phyloP scores from a whole-genome alignment of 2,888 invertebrate species.

The Leptinotarsa tumamoca region DNA sequence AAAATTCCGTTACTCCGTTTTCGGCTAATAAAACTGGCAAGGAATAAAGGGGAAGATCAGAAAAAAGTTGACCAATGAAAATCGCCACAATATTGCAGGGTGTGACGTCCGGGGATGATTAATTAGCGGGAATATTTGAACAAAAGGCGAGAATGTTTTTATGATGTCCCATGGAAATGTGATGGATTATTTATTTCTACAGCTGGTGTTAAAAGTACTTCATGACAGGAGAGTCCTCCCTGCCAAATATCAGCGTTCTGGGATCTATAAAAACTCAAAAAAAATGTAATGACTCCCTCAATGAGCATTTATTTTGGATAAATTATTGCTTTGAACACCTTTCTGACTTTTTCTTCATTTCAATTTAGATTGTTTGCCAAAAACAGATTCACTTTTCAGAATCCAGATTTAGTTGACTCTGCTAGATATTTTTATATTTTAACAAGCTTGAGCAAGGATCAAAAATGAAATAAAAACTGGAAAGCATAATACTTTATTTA shows the following conservation, averaged over 20 bases:
- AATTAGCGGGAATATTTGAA: constrained; percentile 53
- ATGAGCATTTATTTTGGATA: too few species aligned
- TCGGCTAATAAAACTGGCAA: neutral
- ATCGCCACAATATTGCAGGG: constrained; percentile 42
- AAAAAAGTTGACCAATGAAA: constrained; percentile 56
- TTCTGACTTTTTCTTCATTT: too few species aligned
- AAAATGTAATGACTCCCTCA: too few species aligned
- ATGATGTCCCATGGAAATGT: neutral
- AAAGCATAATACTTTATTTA: constrained; percentile 15
- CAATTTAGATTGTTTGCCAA: too few species aligned
- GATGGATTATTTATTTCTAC: neutral
- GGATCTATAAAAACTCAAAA: too few species aligned
- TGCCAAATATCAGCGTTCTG: too few species aligned
- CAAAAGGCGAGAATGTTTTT: constrained; percentile 5
- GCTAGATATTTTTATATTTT: neutral
- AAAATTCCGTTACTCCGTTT: neutral
- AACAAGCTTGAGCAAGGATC: neutral
- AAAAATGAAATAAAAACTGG: neutral
- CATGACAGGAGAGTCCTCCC: too few species aligned
- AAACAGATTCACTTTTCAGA: too few species aligned
- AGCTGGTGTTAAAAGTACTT: neutral
- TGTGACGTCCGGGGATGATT: constrained; percentile 50
- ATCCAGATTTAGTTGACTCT: neutral
- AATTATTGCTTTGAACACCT: too few species aligned
- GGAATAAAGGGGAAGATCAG: constrained; percentile 52